These are phyloP conservation scores for Eurystomus gularis DNA, from an alignment of 2,113 vertebrate species.

Conservation along the genomic window DNA sequence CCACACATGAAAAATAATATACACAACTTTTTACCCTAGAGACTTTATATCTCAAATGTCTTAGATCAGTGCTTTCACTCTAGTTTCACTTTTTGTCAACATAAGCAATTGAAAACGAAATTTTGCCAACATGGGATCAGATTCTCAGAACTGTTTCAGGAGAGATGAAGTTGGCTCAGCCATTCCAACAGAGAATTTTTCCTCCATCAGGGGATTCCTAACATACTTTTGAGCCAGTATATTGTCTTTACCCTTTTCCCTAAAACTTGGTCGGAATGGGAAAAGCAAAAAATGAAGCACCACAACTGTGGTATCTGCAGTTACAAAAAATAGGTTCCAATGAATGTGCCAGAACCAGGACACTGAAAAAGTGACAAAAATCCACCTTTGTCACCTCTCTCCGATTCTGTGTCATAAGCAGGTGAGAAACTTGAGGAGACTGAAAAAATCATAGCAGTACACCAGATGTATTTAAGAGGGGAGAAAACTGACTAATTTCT, in stretches of 20 bases:
- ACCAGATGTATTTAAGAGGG: neutral
- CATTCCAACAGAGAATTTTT: neutral
- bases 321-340: neutral
- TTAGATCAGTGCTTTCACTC: neutral
- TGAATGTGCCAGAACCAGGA: neutral
- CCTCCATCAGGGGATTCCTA: neutral
- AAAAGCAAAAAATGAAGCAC: neutral
- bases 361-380: neutral
- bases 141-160: neutral
- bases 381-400: neutral
- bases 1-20: neutral
- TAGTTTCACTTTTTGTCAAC: conserved; percentile 25
- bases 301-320: neutral
- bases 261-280: neutral
- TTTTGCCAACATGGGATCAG: neutral
- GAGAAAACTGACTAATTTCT: conserved; percentile 22
- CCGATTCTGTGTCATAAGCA: neutral
- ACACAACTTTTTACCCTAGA: conserved; percentile 8
- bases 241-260: neutral
- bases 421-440: neutral
- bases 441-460: neutral
- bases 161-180: neutral
- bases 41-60: neutral
- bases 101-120: neutral
- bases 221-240: neutral